Evolutionary conservation across 2,888 invertebrate species (phyloP).

Genomic region (Rotaria sp.): DNA sequence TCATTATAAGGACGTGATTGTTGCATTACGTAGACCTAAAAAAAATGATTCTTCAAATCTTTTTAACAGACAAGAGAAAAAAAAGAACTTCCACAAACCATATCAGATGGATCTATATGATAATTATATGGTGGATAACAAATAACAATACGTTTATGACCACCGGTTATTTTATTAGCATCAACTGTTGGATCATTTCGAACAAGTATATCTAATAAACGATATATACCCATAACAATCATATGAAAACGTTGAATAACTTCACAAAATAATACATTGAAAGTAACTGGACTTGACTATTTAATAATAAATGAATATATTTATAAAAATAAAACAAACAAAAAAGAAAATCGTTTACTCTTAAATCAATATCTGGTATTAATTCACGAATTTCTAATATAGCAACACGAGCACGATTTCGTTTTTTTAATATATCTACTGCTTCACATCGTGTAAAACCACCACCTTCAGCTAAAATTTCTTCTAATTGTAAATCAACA

Average conservation of each 20-base stretch:
- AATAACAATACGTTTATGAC: slow-evolving; percentile 24
- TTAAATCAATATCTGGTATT: slow-evolving; percentile 16
- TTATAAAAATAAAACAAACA: background rate
- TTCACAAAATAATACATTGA: slow-evolving; percentile 18
- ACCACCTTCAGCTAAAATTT: slow-evolving; percentile 83
- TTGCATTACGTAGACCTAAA: slow-evolving; percentile 15
- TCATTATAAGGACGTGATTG: background rate
- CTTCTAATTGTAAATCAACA: slow-evolving; percentile 95
- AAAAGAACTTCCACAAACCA: background rate
- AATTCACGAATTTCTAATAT: slow-evolving; percentile 6
- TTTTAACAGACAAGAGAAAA: background rate
- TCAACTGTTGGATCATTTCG: background rate
- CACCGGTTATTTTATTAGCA: background rate
- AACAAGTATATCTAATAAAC: slow-evolving; percentile 13
- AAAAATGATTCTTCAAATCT: background rate
- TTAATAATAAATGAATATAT: background rate
- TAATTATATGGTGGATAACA: slow-evolving; percentile 19
- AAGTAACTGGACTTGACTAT: background rate
- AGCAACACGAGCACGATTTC: slow-evolving; percentile 20
- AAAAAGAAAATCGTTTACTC: background rate
- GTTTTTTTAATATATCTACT: background rate
- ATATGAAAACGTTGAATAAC: background rate
- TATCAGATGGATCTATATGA: slow-evolving; percentile 25
- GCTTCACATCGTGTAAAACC: slow-evolving; percentile 10
- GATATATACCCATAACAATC: slow-evolving; percentile 19